Conservation (phyloP, 2,113 vertebrate genomes). For the Ellobius talpinus region DNA sequence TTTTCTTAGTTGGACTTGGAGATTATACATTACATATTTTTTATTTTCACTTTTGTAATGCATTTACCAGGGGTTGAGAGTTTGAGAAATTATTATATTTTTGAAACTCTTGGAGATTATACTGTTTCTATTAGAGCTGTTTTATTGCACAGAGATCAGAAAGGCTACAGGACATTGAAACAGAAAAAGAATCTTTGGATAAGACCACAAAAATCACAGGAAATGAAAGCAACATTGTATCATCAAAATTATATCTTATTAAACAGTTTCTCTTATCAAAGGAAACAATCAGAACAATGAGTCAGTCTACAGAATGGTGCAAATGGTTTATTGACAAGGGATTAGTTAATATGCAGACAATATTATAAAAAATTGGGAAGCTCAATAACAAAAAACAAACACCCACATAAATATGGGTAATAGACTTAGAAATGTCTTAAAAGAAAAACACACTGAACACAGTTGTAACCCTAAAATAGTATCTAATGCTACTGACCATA, state of each 20-base stretch:
- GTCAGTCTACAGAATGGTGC: neutral
- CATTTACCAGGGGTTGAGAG: neutral
- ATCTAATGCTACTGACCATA: no score
- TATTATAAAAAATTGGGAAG: neutral
- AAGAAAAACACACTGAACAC: neutral
- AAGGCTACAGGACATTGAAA: neutral
- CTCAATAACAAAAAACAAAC: neutral
- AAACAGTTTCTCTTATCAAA: neutral
- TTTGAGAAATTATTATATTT: neutral
- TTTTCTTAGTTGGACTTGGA: conserved; percentile 37
- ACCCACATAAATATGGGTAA: neutral
- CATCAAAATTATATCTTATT: neutral
- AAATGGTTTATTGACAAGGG: neutral
- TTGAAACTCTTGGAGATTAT: conserved; percentile 21
- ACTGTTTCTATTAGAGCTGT: neutral
- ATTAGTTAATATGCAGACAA: neutral
- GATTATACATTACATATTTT: neutral
- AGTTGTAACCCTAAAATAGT: neutral
- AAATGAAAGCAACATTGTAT: neutral
- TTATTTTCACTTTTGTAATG: conserved; percentile 17
- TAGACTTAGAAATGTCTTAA: neutral
- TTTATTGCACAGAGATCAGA: neutral
- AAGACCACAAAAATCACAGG: neutral
- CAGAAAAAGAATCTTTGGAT: neutral
- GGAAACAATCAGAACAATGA: neutral